Conservation (phyloP, 64 coral and sea anemone species). For the Orbicella faveolata region DNA sequence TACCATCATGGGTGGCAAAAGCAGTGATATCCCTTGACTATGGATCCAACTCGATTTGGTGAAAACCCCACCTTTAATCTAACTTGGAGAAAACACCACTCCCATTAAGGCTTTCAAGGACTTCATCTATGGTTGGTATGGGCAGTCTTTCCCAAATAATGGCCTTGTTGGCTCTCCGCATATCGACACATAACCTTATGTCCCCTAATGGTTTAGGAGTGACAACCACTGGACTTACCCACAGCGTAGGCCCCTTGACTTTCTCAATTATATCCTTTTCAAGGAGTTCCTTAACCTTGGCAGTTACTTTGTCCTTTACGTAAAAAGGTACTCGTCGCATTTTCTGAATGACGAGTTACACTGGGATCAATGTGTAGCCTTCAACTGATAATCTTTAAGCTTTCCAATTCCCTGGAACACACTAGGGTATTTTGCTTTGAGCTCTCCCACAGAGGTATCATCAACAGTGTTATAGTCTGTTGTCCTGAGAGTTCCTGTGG, state of each 20-base stretch:
- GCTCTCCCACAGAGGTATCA: too few species aligned
- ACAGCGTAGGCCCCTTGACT: constrained; percentile 47
- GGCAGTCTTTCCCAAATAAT: too few species aligned
- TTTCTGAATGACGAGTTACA: constrained; percentile 41
- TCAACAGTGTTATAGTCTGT: too few species aligned
- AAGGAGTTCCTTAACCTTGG: constrained; percentile 39
- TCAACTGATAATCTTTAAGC: too few species aligned
- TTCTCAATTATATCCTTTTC: constrained; percentile 60
- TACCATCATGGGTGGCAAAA: background rate
- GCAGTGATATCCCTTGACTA: background rate
- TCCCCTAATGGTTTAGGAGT: constrained; percentile 52
- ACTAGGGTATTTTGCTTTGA: too few species aligned
- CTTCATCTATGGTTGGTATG: too few species aligned
- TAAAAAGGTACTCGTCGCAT: constrained; percentile 23
- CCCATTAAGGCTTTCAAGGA: too few species aligned
- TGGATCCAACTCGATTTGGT: background rate
- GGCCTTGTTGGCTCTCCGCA: too few species aligned
- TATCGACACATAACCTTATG: background rate
- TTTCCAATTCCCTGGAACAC: too few species aligned
- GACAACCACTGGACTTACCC: constrained; percentile 58
- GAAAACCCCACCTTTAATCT: constrained; percentile 10
- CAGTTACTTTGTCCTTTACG: constrained; percentile 5
- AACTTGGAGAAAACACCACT: background rate
- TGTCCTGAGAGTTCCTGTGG: too few species aligned
- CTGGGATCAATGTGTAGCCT: too few species aligned